Evolutionary conservation across 2,888 invertebrate genomes (phyloP).

Genomic region (Dasypolia templi): DNA sequence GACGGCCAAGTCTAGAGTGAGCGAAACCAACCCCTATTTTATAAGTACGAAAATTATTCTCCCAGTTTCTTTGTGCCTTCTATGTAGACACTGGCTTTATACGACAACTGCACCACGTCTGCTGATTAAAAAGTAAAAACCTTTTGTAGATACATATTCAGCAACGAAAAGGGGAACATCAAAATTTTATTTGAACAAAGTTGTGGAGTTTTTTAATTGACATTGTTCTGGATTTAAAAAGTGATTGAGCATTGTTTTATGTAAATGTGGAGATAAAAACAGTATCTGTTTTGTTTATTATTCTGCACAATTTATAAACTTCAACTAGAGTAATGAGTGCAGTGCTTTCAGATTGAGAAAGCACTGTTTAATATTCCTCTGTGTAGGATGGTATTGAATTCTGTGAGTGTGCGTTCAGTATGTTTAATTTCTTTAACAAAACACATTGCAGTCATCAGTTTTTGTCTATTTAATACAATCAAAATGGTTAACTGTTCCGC

Average conservation of each 20-base stretch:
- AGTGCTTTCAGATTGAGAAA: constrained; percentile 14
- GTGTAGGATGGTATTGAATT: not conserved
- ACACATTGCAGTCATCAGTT: not conserved
- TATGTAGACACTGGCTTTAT: constrained; percentile 63
- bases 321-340: constrained; percentile 31
- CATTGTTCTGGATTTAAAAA: constrained; percentile 40
- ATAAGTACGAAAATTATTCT: constrained; percentile 70
- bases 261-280: constrained; percentile 39
- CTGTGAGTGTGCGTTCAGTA: not conserved
- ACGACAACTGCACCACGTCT: constrained; percentile 63
- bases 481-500: not conserved
- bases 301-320: constrained; percentile 38
- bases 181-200: constrained; percentile 55
- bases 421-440: not conserved
- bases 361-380: constrained; percentile 2
- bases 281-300: constrained; percentile 45
- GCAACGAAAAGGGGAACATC: constrained; percentile 45
- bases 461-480: not conserved
- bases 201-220: constrained; percentile 54
- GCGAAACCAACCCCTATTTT: constrained; percentile 61
- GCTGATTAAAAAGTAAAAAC: constrained; percentile 74
- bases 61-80: constrained; percentile 67
- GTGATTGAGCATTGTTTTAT: constrained; percentile 50
- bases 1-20: constrained; percentile 69
- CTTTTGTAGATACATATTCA: constrained; percentile 60